Conservation (phyloP, 1,140 invertebrate species). For the Antheraea pernyi region DNA sequence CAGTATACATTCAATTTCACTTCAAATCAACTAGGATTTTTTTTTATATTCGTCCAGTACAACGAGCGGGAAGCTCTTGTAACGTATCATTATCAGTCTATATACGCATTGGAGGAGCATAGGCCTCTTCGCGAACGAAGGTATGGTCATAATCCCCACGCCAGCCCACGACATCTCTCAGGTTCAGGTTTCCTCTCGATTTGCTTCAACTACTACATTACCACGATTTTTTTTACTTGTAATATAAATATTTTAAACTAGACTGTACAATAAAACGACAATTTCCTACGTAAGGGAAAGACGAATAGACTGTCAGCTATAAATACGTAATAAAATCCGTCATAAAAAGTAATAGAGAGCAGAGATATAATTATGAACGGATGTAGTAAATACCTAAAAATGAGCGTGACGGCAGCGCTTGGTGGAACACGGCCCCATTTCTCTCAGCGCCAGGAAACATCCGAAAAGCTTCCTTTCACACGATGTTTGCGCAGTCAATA, state of each 20-base stretch:
- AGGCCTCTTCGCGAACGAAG: too few species aligned
- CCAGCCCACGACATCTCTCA: too few species aligned
- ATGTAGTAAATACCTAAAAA: constrained; percentile 52
- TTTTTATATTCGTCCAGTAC: background rate
- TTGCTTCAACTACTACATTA: too few species aligned
- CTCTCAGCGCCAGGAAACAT: constrained; percentile 64
- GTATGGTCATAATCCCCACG: too few species aligned
- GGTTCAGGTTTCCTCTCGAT: too few species aligned
- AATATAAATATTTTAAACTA: too few species aligned
- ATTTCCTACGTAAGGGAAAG: background rate
- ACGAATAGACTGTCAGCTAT: background rate
- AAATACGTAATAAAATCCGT: background rate
- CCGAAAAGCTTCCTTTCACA: constrained; percentile 65
- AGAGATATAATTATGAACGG: constrained; percentile 48
- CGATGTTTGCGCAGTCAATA: constrained; percentile 72
- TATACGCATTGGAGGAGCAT: too few species aligned
- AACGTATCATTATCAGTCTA: too few species aligned
- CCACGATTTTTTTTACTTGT: too few species aligned
- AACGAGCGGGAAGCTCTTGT: too few species aligned
- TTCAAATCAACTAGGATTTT: too few species aligned
- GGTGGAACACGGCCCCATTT: constrained; percentile 58
- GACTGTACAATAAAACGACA: background rate
- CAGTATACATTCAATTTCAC: too few species aligned
- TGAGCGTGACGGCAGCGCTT: background rate
- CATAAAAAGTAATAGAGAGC: constrained; percentile 16